A percentile compares a stretch with the other conserved stretches of the same genome.
phyloP scores from a whole-genome alignment of 2,888 invertebrate genomes.

The Drosophila siamana region DNA sequence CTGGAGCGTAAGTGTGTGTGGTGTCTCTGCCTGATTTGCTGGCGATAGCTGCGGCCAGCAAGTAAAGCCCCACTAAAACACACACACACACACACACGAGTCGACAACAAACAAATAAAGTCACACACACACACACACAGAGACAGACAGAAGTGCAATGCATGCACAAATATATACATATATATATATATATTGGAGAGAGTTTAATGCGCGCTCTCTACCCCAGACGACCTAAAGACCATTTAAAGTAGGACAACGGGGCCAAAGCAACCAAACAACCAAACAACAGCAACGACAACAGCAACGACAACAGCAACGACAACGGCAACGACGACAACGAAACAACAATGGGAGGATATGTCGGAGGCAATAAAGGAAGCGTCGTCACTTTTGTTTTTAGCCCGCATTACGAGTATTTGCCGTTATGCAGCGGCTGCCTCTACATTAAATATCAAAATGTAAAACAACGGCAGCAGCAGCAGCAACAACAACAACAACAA shows the following conservation, averaged over 20 bases:
- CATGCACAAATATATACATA: neutral
- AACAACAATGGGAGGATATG: slow-evolving; percentile 70
- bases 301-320: slow-evolving; percentile 38
- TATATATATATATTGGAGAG: slow-evolving; percentile 33
- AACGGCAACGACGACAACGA: slow-evolving; percentile 22
- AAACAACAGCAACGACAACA: slow-evolving; percentile 19
- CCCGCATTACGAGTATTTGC: slow-evolving; percentile 73
- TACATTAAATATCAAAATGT: slow-evolving; percentile 55
- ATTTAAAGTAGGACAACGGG: slow-evolving; percentile 78
- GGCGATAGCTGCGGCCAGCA: slow-evolving; percentile 66
- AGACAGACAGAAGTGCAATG: neutral
- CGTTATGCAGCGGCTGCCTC: slow-evolving; percentile 61
- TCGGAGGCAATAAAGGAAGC: slow-evolving; percentile 77
- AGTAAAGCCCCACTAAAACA: slow-evolving; percentile 57
- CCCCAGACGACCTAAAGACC: slow-evolving; percentile 68
- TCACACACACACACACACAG: slow-evolving; percentile 27
- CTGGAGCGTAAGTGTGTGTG: slow-evolving; percentile 21
- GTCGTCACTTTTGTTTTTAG: slow-evolving; percentile 76
- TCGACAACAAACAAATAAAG: slow-evolving; percentile 26
- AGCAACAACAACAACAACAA: slow-evolving; percentile 9
- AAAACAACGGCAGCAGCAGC: slow-evolving; percentile 30
- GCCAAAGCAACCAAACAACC: slow-evolving; percentile 51
- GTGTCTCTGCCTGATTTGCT: slow-evolving; percentile 69
- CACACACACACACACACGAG: slow-evolving; percentile 30
- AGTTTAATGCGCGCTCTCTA: slow-evolving; percentile 72